Percentiles rank a stretch among this genome's conserved stretches.
Evolutionary conservation across 1,140 invertebrate species (phyloP).

Genomic region (Triops longicaudatus): DNA sequence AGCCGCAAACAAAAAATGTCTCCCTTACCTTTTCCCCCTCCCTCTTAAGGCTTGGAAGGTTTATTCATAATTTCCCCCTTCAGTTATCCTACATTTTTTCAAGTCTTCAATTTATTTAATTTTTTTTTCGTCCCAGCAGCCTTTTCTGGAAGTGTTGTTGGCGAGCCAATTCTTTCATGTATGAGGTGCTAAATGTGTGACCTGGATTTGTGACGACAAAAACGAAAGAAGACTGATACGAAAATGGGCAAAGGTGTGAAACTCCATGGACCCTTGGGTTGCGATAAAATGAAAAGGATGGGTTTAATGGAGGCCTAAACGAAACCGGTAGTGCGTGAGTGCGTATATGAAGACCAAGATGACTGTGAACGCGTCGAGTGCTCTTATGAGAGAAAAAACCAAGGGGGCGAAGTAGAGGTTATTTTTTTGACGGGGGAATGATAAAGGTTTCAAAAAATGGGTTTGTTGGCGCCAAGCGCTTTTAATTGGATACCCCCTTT

Average conservation of each 20-base stretch:
- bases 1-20: neutral
- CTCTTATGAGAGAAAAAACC: neutral
- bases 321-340: slow-evolving; percentile 3
- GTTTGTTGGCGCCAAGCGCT: slow-evolving; percentile 9
- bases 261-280: slow-evolving; percentile 3
- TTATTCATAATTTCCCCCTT: neutral
- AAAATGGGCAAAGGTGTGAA: neutral
- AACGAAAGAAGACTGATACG: neutral
- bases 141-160: neutral
- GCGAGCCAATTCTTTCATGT: slow-evolving; percentile 3
- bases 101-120: neutral
- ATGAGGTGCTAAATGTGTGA: slow-evolving; percentile 15
- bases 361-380: slow-evolving; percentile 13
- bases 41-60: neutral
- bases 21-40: neutral
- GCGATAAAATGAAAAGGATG: neutral
- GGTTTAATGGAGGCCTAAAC: neutral
- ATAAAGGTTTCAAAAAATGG: neutral
- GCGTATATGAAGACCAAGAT: slow-evolving; percentile 11
- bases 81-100: neutral
- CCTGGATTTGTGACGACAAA: neutral
- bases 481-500: neutral
- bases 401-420: neutral
- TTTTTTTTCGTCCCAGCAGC: neutral
- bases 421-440: neutral